Conservation (phyloP, 2,797 vertebrate genomes). For the Alectoris magna region DNA sequence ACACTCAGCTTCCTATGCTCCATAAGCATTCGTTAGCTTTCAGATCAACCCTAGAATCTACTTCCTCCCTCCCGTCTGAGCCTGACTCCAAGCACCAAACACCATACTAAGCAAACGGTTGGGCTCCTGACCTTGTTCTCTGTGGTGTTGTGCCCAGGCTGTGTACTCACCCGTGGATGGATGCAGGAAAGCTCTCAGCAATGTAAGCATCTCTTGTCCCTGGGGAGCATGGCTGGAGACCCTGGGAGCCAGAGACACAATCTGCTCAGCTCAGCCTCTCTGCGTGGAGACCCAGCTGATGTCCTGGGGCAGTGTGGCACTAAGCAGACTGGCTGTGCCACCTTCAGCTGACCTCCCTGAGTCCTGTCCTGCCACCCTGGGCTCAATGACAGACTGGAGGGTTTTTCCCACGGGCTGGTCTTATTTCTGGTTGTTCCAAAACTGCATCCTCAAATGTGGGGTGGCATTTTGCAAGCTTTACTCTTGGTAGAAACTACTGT, state of each 20-base stretch:
- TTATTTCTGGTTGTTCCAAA: slow-evolving; percentile 31
- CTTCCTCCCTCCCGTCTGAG: not conserved
- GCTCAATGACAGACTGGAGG: slow-evolving; percentile 14
- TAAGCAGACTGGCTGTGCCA: not conserved
- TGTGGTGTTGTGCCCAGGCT: not conserved
- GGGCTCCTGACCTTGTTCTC: not conserved
- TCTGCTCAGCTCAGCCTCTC: not conserved
- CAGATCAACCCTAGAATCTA: not conserved
- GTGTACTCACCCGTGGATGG: not conserved
- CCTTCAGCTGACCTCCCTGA: slow-evolving; percentile 10
- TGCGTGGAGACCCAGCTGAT: not conserved
- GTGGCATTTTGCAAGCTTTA: slow-evolving; percentile 12
- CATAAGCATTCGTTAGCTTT: not conserved
- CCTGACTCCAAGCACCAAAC: not conserved
- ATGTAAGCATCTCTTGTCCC: not conserved
- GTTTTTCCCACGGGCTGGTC: not conserved
- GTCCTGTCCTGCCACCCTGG: not conserved
- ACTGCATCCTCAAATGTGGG: not conserved
- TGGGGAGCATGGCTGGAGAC: accelerated
- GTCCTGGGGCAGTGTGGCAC: accelerated
- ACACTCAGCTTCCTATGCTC: not conserved
- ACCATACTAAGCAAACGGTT: not conserved
- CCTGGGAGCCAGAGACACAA: not conserved
- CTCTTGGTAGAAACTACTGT: not conserved
- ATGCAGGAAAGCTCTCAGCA: not conserved